Conservation (phyloP, 2,113 vertebrate genomes). For the Stictonetta naevosa region DNA sequence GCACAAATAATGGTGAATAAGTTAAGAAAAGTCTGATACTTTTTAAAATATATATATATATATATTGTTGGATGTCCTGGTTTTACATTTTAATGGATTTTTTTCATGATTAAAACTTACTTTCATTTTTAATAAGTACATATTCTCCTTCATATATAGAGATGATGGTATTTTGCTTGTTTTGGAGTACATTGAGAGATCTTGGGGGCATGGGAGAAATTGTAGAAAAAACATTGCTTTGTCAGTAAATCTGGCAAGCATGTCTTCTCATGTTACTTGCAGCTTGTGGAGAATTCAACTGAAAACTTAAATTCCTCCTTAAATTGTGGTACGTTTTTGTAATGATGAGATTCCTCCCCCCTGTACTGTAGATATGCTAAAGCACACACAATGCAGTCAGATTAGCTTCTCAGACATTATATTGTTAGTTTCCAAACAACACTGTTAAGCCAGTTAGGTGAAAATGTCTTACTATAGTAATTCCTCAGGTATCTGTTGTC, state of each 20-base stretch:
- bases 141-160: background rate
- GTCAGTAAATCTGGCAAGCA: background rate
- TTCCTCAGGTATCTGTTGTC: background rate
- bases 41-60: too few relatives aligned
- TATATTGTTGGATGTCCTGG: background rate
- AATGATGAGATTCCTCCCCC: background rate
- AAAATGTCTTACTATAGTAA: background rate
- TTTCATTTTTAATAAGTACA: background rate
- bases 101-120: background rate
- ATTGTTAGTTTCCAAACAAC: background rate
- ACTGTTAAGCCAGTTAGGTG: background rate
- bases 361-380: background rate
- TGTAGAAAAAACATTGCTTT: background rate
- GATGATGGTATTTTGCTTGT: background rate
- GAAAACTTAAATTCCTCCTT: background rate
- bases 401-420: background rate
- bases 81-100: background rate
- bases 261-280: background rate
- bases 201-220: background rate
- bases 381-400: background rate
- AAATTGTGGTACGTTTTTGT: background rate
- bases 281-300: background rate
- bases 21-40: background rate
- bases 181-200: background rate
- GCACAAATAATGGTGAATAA: background rate